Evolutionary conservation across 2,113 vertebrate species (phyloP).

Genomic region (Ochotona princeps): DNA sequence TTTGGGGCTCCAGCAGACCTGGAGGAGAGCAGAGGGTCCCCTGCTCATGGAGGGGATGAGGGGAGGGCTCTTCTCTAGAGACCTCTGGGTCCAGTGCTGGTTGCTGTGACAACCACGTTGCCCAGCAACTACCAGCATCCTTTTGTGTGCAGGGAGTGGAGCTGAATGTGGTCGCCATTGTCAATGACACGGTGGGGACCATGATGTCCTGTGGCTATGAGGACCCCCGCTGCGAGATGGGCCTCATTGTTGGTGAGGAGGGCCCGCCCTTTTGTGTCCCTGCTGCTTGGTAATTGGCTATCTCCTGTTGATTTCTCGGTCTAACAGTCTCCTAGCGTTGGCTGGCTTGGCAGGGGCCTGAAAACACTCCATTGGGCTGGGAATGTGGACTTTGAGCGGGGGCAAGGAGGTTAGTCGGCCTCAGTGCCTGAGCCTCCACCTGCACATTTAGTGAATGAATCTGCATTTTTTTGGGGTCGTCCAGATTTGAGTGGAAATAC

Average conservation of each 20-base stretch:
- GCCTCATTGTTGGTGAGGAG: constrained; percentile 88
- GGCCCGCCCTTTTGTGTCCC: not conserved
- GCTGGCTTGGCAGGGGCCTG: not conserved
- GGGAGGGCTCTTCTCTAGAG: constrained; percentile 57
- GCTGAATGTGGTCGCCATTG: constrained; percentile 87
- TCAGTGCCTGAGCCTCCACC: constrained; percentile 40
- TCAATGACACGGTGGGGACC: constrained; percentile 90
- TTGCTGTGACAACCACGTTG: constrained; percentile 79
- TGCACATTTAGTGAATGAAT: constrained; percentile 15
- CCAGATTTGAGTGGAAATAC: constrained; percentile 7
- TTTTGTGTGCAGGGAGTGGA: constrained; percentile 82
- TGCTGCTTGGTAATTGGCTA: constrained; percentile 36
- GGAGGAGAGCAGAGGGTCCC: constrained; percentile 24
- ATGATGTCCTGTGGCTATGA: constrained; percentile 90
- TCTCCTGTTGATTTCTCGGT: not conserved
- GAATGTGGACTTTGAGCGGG: not conserved
- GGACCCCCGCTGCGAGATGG: constrained; percentile 86
- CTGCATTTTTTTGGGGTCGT: not conserved
- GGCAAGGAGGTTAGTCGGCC: not conserved
- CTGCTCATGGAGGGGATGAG: not conserved
- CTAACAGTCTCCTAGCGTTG: not conserved
- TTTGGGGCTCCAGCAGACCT: constrained; percentile 26
- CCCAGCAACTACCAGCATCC: constrained; percentile 77
- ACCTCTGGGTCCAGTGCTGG: constrained; percentile 63
- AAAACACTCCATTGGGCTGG: not conserved